Evolutionary conservation across 2,113 vertebrate genomes (phyloP).

Genomic region (Trogon surrucura): DNA sequence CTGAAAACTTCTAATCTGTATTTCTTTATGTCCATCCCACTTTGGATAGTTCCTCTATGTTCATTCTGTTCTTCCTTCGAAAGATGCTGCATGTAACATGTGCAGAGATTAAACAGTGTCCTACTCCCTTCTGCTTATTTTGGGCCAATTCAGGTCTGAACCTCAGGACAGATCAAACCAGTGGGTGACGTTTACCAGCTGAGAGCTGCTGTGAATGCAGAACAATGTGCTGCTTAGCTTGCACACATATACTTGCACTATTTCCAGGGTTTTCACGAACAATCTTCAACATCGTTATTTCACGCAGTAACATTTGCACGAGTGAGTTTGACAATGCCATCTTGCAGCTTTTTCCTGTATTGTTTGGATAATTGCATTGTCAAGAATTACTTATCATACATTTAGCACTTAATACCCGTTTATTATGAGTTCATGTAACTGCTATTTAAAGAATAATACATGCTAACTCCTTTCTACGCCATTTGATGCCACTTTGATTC

Average conservation of each 20-base stretch:
- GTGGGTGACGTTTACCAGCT: not conserved
- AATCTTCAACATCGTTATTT: not conserved
- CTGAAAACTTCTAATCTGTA: not conserved
- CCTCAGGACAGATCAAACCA: not conserved
- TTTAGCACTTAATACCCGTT: conserved; percentile 83
- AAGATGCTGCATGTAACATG: not conserved
- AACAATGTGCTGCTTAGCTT: not conserved
- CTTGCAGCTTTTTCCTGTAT: conserved; percentile 70
- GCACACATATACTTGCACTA: not conserved
- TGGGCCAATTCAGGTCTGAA: not conserved
- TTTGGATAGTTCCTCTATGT: not conserved
- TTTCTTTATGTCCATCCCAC: not conserved
- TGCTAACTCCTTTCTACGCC: conserved; percentile 75
- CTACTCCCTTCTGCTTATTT: not conserved
- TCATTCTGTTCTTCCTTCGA: not conserved
- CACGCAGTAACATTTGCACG: not conserved
- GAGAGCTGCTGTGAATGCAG: not conserved
- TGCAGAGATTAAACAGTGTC: not conserved
- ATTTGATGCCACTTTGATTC: conserved; percentile 80
- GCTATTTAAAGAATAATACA: conserved; percentile 83
- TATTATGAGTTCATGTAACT: conserved; percentile 84
- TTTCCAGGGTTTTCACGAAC: not conserved
- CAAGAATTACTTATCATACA: conserved; percentile 84
- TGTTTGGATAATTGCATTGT: conserved; percentile 83
- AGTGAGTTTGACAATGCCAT: conserved; percentile 64